Conservation (phyloP, 2,888 invertebrate genomes). For the Tubulanus polymorphus region DNA sequence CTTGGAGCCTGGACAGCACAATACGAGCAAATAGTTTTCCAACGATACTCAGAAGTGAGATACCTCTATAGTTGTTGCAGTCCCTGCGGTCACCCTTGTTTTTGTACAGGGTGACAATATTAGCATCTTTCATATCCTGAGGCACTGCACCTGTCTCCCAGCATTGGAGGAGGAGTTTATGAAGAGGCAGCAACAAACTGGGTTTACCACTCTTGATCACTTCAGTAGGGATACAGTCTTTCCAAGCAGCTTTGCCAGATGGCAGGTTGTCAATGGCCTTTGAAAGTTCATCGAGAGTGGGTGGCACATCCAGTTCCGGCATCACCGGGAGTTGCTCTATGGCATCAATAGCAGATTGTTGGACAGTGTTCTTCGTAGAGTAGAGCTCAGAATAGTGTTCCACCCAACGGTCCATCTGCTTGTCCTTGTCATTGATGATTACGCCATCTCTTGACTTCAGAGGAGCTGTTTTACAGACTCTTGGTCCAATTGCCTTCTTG, state of each 20-base stretch:
- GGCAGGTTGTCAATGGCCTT: constrained; percentile 8
- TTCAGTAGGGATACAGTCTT: constrained; percentile 11
- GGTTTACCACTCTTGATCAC: constrained; percentile 10
- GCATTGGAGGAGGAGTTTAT: neutral
- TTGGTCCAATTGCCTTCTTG: constrained; percentile 13
- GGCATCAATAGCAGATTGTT: constrained; percentile 1
- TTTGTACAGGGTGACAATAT: constrained; percentile 20
- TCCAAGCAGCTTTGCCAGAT: constrained; percentile 10
- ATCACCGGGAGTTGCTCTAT: constrained; percentile 6
- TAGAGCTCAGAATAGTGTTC: constrained; percentile 8
- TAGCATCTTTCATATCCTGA: constrained; percentile 19
- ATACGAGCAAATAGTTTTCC: constrained; percentile 14
- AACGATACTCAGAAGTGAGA: constrained; percentile 18
- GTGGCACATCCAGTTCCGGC: constrained; percentile 10
- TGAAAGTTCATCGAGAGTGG: constrained; percentile 8
- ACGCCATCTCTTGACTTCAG: constrained; percentile 5
- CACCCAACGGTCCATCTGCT: constrained; percentile 9
- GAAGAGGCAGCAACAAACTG: too few species aligned
- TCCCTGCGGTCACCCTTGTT: constrained; percentile 20
- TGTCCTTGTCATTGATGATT: constrained; percentile 6
- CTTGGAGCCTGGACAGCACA: constrained; percentile 6
- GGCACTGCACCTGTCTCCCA: constrained; percentile 17
- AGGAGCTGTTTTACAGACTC: constrained; percentile 10
- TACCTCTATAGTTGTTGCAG: constrained; percentile 22
- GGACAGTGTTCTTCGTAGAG: constrained; percentile 1